Evolutionary conservation across 2,888 invertebrate genomes (phyloP).

Genomic region (Xestia c-nigrum): DNA sequence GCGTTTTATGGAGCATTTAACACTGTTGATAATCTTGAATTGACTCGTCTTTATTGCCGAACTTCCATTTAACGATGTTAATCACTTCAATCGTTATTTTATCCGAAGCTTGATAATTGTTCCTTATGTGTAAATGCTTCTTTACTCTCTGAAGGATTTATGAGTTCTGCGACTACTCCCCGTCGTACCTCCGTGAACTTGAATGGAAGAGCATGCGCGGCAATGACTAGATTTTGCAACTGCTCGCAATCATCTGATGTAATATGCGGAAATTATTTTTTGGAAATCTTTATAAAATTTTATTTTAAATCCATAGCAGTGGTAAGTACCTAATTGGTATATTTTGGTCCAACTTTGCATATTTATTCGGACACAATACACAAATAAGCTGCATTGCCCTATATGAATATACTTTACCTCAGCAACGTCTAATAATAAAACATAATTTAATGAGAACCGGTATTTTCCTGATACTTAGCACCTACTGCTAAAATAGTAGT

Average conservation of each 20-base stretch:
- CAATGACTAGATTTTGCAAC: conserved; percentile 65
- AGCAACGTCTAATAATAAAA: conserved; percentile 45
- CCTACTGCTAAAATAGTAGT: conserved; percentile 35
- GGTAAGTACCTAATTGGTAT: neutral
- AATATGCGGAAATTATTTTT: conserved; percentile 48
- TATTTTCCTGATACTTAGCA: conserved; percentile 51
- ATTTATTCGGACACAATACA: conserved; percentile 13
- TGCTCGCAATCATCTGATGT: conserved; percentile 63
- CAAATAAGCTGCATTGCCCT: conserved; percentile 11
- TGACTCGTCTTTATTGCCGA: conserved; percentile 29
- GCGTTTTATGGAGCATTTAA: conserved; percentile 18
- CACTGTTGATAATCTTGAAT: conserved; percentile 26
- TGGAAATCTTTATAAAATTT: neutral
- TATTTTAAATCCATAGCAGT: neutral
- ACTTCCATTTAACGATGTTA: conserved; percentile 4
- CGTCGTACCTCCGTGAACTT: conserved; percentile 33
- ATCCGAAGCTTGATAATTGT: conserved; percentile 2
- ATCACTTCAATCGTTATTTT: conserved; percentile 20
- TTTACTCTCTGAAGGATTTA: conserved; percentile 31
- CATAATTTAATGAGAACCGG: conserved; percentile 40
- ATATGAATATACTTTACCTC: conserved; percentile 29
- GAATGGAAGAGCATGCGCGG: conserved; percentile 70
- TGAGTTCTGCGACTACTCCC: conserved; percentile 33
- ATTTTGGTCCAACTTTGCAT: neutral
- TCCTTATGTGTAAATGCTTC: conserved; percentile 1